Evolutionary conservation across 2,113 vertebrate genomes (phyloP).

Genomic region (Henicopernis longicauda): DNA sequence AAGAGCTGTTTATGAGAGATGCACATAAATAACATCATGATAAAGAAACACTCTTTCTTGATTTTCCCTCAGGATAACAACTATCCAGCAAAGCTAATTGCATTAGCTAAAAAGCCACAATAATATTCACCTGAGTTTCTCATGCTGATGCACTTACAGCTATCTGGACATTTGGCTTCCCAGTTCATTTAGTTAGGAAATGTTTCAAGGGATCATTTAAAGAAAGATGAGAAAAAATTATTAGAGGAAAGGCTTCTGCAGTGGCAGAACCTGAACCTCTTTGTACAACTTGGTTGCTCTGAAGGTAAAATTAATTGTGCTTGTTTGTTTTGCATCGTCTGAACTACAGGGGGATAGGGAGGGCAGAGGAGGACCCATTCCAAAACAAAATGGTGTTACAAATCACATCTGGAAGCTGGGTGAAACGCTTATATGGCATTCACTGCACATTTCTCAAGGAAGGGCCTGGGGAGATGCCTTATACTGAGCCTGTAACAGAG

Average conservation of each 20-base stretch:
- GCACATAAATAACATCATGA: fast-evolving
- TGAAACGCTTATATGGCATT: background rate
- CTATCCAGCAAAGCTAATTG: background rate
- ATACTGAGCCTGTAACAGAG: background rate
- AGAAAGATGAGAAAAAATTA: background rate
- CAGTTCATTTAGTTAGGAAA: background rate
- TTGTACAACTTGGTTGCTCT: background rate
- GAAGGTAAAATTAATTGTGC: background rate
- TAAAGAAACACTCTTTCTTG: background rate
- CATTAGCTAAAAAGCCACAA: background rate
- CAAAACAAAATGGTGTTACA: background rate
- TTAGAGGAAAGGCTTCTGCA: background rate
- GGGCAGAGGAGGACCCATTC: background rate
- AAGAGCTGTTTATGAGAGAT: background rate
- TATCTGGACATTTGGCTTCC: background rate
- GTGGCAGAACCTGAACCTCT: background rate
- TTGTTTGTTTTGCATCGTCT: background rate
- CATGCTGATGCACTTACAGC: background rate
- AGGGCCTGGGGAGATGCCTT: background rate
- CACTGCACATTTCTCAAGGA: background rate
- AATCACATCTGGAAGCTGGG: background rate
- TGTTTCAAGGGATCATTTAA: background rate
- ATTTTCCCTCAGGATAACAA: background rate
- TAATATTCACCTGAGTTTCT: background rate
- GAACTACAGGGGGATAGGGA: background rate